Percentiles rank a stretch among this genome's conserved stretches.
Evolutionary conservation across 2,113 vertebrate species (phyloP).

Genomic region (Dermatemys mawii): DNA sequence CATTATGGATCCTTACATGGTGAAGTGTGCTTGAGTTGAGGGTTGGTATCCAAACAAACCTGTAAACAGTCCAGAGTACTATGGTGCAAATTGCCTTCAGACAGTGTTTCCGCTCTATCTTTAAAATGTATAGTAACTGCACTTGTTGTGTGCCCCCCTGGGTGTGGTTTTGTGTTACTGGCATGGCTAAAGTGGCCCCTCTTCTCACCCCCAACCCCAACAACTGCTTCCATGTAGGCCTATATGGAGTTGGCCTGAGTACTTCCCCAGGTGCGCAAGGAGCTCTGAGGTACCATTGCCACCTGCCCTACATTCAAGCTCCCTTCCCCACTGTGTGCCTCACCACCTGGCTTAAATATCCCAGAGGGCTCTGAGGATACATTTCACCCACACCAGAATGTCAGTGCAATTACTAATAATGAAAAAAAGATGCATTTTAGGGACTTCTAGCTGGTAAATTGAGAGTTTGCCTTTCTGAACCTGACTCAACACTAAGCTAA

Average conservation of each 20-base stretch:
- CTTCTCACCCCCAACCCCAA: neutral
- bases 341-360: neutral
- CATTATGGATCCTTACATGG: neutral
- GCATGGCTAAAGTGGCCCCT: neutral
- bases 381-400: neutral
- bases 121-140: neutral
- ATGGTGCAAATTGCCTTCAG: accelerated
- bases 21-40: neutral
- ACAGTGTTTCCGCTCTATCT: neutral
- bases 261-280: neutral
- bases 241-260: neutral
- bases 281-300: accelerated
- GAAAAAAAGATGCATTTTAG: constrained; percentile 34
- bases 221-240: neutral
- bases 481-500: neutral
- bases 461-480: constrained; percentile 35
- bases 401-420: constrained; percentile 35
- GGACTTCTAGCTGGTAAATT: constrained; percentile 32
- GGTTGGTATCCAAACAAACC: neutral
- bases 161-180: neutral
- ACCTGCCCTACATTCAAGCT: neutral
- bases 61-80: neutral
- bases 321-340: accelerated
- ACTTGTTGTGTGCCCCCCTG: neutral
- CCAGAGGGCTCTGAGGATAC: neutral